phyloP scores from a whole-genome alignment of 2,888 invertebrate species.

The Odontomyia ornata region DNA sequence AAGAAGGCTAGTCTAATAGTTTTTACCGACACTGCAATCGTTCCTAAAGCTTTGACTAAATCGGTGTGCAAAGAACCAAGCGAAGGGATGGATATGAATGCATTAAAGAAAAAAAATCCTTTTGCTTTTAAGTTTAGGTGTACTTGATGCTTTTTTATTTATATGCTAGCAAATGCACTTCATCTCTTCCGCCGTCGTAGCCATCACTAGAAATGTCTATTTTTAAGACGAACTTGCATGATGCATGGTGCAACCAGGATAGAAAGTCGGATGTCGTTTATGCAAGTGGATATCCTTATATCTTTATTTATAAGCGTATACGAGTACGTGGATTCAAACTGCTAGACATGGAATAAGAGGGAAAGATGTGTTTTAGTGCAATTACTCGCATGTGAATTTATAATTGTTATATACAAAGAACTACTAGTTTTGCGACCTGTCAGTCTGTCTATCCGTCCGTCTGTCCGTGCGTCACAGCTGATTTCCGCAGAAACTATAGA shows the following conservation, averaged over 20 bases:
- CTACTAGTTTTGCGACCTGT: too few relatives aligned
- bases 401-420: too few relatives aligned
- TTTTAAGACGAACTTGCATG: conserved; percentile 8
- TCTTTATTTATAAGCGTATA: too few relatives aligned
- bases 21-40: neutral
- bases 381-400: too few relatives aligned
- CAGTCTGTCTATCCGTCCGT: too few relatives aligned
- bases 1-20: conserved; percentile 18
- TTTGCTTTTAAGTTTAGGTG: conserved; percentile 33
- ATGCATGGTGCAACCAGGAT: neutral
- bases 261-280: neutral
- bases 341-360: too few relatives aligned
- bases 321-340: too few relatives aligned
- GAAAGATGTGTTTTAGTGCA: too few relatives aligned
- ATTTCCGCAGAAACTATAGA: too few relatives aligned
- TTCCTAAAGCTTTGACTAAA: conserved; percentile 14
- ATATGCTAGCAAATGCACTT: conserved; percentile 30
- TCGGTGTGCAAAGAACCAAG: neutral
- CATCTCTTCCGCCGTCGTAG: conserved; percentile 25
- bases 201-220: conserved; percentile 23
- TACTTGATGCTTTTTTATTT: conserved; percentile 27
- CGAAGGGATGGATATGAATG: conserved; percentile 18
- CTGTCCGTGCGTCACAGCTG: too few relatives aligned
- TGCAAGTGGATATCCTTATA: neutral
- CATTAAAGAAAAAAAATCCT: conserved; percentile 12